Conservation (phyloP, 2,888 invertebrate genomes). For the Spatulosminthurus flaviceps region DNA sequence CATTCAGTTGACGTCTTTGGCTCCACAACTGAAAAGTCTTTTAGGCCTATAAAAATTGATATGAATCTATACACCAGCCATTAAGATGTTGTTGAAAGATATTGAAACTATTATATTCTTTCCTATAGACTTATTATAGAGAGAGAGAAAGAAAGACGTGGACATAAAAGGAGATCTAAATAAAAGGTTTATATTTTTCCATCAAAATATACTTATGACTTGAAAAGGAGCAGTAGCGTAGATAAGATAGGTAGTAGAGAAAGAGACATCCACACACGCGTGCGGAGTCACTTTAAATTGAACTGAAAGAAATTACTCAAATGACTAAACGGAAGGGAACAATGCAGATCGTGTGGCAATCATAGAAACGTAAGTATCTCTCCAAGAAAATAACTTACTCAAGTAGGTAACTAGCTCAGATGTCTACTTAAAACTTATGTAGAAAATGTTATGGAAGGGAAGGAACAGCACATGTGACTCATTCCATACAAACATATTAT, state of each 20-base stretch:
- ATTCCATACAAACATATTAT: not conserved
- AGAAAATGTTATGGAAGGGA: slow-evolving; percentile 1
- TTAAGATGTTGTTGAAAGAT: not conserved
- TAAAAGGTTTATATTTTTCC: not conserved
- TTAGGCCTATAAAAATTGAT: not conserved
- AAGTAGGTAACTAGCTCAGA: slow-evolving; percentile 29
- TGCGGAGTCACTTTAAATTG: not conserved
- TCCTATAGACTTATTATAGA: not conserved
- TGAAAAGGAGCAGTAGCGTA: not conserved
- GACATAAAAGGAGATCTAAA: too few species aligned
- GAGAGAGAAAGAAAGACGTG: too few species aligned
- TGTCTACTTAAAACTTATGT: not conserved
- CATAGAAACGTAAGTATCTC: not conserved
- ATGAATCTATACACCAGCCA: not conserved
- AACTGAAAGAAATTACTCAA: not conserved
- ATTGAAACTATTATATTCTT: not conserved
- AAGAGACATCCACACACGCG: too few species aligned
- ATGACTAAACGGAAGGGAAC: not conserved
- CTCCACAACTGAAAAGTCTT: too few species aligned
- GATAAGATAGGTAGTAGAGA: too few species aligned
- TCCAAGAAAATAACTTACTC: not conserved
- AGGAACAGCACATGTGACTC: not conserved
- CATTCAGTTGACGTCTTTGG: too few species aligned
- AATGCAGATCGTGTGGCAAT: not conserved
- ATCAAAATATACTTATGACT: not conserved